These are phyloP conservation scores for Orchestia grillus DNA, from an alignment of 1,140 invertebrate species.

Conservation along the genomic window DNA sequence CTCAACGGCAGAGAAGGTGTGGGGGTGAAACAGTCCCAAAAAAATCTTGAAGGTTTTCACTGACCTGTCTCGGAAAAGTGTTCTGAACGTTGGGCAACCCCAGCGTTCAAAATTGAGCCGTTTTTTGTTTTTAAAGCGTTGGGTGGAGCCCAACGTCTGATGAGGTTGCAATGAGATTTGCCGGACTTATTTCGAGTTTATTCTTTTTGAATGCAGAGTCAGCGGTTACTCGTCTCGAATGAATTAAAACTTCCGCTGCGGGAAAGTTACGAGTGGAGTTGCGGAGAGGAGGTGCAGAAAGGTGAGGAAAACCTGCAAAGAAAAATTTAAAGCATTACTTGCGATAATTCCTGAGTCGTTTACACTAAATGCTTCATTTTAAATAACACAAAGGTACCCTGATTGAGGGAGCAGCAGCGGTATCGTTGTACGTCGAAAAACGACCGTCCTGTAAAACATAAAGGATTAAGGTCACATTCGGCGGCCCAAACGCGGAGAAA, in stretches of 20 bases:
- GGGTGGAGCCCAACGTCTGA: background rate
- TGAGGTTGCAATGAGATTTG: background rate
- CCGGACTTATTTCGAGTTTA: background rate
- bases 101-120: background rate
- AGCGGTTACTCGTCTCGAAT: background rate
- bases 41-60: constrained; percentile 48
- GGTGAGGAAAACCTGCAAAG: background rate
- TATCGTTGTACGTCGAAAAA: no score
- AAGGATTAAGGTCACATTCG: no score
- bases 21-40: constrained; percentile 49
- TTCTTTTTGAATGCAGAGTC: background rate
- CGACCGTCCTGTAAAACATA: no score
- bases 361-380: no score
- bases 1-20: constrained; percentile 49
- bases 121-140: background rate
- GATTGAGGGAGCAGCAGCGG: no score
- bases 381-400: no score
- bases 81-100: constrained; percentile 30
- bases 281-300: background rate
- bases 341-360: no score
- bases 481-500: no score
- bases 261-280: background rate
- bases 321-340: background rate
- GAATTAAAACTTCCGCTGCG: background rate
- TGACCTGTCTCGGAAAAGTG: background rate